Evolutionary conservation across 2,113 vertebrate genomes (phyloP), one percentile per base, ranked within the genome.

Genomic region (Mola mola): DNA sequence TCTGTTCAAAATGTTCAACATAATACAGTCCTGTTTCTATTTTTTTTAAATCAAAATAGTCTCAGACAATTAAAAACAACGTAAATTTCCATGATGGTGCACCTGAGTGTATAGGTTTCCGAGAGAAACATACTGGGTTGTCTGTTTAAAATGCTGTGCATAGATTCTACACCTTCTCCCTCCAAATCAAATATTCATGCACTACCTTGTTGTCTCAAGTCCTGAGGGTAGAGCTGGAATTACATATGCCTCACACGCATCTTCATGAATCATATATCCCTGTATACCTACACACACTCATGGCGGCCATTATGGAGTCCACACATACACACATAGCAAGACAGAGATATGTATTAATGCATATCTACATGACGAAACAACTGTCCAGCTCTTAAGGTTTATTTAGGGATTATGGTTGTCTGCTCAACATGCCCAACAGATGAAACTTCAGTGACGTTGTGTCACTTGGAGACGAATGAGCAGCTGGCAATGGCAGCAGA

Each of bases 161-260:
- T 90, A 85, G 78, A 87, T 86, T 87, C 86, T 85, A 90, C 91
- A 91, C 88, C 88, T 91, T 92, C 87, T 89, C 86, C 70, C 75
- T 56, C 88, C 84, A 85, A 91, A 92, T 92, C 87, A 92, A 93
- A 93, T 91, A 93, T 93, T 93, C 90, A 93, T 93, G 89, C 83
- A 72, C 89, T 89, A 92, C 89, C 88, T 91, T 90, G 88, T 92
- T 92, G 91, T 90, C 89, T 91, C 88, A 89, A 83, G 90, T 92
- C 92, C 90, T 91, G 85, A 84, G 90, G 89, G 88, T 80, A 90
- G 84, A 82, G 75, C 80, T 86, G 69, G 85, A 88, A 90, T 89
- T 91, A 90, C 85, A 90, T 88, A 91, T 90, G 90, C 90, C 89
- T 89, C 84, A 86, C 90, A 89, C 89, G 75, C 85, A 86, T 89